Conservation (phyloP, 2,797 vertebrate species). For the Paramormyrops hopkinsi region DNA sequence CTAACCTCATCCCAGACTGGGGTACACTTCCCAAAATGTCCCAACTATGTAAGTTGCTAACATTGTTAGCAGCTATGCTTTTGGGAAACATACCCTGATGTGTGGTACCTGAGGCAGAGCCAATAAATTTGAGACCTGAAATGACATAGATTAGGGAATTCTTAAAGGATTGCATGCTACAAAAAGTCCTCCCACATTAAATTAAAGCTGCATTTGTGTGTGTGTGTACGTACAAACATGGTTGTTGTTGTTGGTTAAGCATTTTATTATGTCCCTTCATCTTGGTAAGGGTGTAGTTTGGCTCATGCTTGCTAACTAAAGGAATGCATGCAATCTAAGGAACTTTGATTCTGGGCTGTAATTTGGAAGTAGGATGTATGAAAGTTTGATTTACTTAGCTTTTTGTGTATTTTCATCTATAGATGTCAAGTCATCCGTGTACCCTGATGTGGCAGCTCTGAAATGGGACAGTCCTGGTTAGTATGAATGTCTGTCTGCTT, state of each 20-base stretch:
- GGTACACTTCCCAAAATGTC: background rate
- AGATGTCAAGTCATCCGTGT: constrained; percentile 44
- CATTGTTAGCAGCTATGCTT: background rate
- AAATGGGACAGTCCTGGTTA: constrained; percentile 51
- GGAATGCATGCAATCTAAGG: background rate
- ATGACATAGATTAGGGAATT: background rate
- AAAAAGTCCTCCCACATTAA: background rate
- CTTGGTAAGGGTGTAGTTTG: background rate
- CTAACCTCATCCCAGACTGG: background rate
- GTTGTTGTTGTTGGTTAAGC: background rate
- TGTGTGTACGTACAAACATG: background rate
- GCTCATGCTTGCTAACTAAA: background rate
- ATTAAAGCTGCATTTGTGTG: background rate
- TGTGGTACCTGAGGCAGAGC: background rate
- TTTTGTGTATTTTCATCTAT: background rate
- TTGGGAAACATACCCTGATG: background rate
- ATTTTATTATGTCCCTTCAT: background rate
- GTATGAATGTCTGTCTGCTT: constrained; percentile 20
- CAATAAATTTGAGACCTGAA: background rate
- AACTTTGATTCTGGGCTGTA: background rate
- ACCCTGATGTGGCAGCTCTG: constrained; percentile 51
- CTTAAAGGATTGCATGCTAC: background rate
- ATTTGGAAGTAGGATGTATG: constrained; percentile 23
- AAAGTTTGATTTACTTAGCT: constrained; percentile 13
- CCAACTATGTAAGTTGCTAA: background rate